Evolutionary conservation across 2,888 invertebrate species (phyloP), one percentile per base, ranked within the genome.

Genomic region (Parthenolecanium corni): DNA sequence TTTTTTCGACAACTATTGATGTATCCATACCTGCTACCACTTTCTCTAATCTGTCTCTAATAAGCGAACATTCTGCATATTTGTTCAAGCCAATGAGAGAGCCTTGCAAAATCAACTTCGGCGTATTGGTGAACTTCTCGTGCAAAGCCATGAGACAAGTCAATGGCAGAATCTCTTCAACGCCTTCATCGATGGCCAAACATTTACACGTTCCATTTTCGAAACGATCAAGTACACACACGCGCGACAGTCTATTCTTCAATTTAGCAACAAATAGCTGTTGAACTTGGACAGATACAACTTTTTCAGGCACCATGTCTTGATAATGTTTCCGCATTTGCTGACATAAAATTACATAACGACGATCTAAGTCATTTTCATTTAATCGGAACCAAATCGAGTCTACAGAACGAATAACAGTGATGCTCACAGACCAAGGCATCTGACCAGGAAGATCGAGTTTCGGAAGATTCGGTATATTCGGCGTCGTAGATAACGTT

Each of bases 101-200:
- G 23, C 61, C 31, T 16, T 36, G 24, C 16, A 51, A 18, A 0
- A 38, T 51, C 6, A 61, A 9, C 14, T 38, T 36, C 5, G 61
- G 51, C n/a, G 61, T 61, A 16, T 61, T 61, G 24, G 61, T 51
- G 23, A 61, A 61, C 38, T 61, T 61, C 16, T 61, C 21, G n/a
- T 61, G 21, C 16, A 61, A 16, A 3, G 25, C 23, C 9, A 49
- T 49, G 1, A 61, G 23, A 3, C 21, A 14, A 1, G 16, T 11
- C 23, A 51, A 21, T 1, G 16, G 9, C 11, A 49, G 38, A 9
- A 20, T 25, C 18, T 40, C 31, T 3, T 20, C 23, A 18, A 51
- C 51, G 4, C 61, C 61, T 1, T 11, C 12, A 24, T 61, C 61
- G n/a, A 61, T 40, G 21, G 49, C 9, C 16, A 31, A 49, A 40